These are phyloP conservation scores for Eueremaeus valkanovi DNA, from an alignment of 2,888 invertebrate genomes.

Conservation along the genomic window DNA sequence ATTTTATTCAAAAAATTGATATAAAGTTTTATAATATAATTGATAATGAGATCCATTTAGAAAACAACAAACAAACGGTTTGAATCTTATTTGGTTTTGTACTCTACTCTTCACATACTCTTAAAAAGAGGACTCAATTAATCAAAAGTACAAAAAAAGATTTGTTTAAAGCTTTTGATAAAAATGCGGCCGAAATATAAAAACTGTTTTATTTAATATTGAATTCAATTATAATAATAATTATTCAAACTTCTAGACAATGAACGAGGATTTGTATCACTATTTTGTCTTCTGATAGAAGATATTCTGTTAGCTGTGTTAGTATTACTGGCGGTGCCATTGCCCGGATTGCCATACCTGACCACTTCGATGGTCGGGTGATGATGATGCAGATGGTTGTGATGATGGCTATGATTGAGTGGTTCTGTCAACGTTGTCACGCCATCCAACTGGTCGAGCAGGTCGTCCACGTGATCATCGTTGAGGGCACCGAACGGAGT, in stretches of 20 bases:
- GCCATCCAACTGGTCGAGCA: constrained; percentile 20
- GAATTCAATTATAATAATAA: constrained; percentile 47
- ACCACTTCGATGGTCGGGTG: constrained; percentile 29
- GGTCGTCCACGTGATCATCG: constrained; percentile 1
- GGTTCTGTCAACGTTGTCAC: constrained; percentile 25
- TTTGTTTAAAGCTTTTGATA: background rate
- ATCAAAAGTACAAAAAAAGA: background rate
- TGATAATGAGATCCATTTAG: background rate
- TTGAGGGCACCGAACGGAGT: constrained; percentile 21
- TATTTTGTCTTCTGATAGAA: constrained; percentile 48
- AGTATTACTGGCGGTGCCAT: background rate
- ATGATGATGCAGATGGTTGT: constrained; percentile 21
- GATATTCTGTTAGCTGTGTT: background rate
- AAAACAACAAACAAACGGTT: background rate
- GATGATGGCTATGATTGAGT: constrained; percentile 6
- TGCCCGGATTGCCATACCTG: background rate
- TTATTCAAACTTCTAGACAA: constrained; percentile 47
- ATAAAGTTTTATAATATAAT: background rate
- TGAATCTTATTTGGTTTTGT: background rate
- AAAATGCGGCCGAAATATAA: background rate
- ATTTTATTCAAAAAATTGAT: no score
- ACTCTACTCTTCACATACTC: background rate
- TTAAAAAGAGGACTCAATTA: background rate
- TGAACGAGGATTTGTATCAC: constrained; percentile 55
- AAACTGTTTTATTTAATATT: background rate